Percentiles rank a stretch among this genome's conserved stretches.
phyloP scores from a whole-genome alignment of 2,797 vertebrate genomes.

The Atherinosoma microstoma region DNA sequence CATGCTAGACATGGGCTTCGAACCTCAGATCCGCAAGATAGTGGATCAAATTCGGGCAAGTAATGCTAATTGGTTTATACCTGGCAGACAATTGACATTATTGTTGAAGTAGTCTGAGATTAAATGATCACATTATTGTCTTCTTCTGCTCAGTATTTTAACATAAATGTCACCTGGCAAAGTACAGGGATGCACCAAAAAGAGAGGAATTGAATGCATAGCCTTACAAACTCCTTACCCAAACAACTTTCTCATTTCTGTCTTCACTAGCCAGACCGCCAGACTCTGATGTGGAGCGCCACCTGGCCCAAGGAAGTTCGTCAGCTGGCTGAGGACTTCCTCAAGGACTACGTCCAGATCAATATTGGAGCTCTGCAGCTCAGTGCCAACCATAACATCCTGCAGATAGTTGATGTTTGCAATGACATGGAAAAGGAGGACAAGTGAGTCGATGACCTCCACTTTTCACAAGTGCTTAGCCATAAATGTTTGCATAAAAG shows the following conservation, averaged over 20 bases:
- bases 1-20: conserved; percentile 99
- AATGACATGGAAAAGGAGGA: conserved; percentile 96
- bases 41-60: conserved; percentile 96
- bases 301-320: conserved; percentile 98
- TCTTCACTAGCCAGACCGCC: conserved; percentile 86
- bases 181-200: background rate
- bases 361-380: conserved; percentile 94
- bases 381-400: conserved; percentile 96
- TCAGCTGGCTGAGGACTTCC: conserved; percentile 95
- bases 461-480: background rate
- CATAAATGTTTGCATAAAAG: background rate
- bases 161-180: background rate
- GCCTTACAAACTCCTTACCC: background rate
- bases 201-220: background rate
- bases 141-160: background rate
- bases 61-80: conserved; percentile 5
- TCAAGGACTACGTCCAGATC: conserved; percentile 95
- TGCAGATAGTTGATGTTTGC: conserved; percentile 97
- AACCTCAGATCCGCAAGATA: conserved; percentile 97
- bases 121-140: background rate
- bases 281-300: conserved; percentile 97
- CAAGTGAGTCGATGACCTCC: conserved; percentile 70
- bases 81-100: background rate
- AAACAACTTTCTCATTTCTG: too few species aligned
- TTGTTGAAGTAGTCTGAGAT: background rate